Evolutionary conservation across 2,888 invertebrate genomes (phyloP), one percentile per base, ranked within the genome.

Genomic region (Diplolepis rosae): DNA sequence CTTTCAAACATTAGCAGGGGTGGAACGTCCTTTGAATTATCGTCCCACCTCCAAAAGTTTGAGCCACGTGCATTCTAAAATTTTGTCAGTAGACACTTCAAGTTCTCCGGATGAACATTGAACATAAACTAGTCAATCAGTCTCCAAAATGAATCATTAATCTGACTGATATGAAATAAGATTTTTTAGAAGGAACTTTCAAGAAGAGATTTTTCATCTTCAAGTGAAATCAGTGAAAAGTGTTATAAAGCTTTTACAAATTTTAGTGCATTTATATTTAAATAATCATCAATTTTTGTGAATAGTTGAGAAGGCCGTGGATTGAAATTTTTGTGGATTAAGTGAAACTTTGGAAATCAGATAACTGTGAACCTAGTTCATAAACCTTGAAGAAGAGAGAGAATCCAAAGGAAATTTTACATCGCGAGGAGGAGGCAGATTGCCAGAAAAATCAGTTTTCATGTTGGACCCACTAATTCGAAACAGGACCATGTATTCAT

Each of bases 401-500:
- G n/a, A n/a, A n/a, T n/a, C n/a, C n/a, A n/a, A n/a, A n/a, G 6
- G n/a, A 39, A 13, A 13, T 15, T 18, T 11, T 30, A n/a, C 30
- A 1, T 45, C 18, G 35, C 13, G 9, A 9, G 13, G 50, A 6
- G 11, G 13, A 24, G 50, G 50, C 50, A 50, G 7, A 18, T 15
- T 50, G 24, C n/a, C 5, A 50, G 13, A 50, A 50, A 22, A 24
- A 32, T 9, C 32, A 28, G 30, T 9, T 54, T 32, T 54, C 54
- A 54, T 61, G 56, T 61, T 61, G 56, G 56, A 61, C 24, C 35
- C 39, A 15, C 35, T 39, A 39, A 61, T 61, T 24, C 24, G 27
- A 4, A 7, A 48, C 1, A 6, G 61, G 4, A 13, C 18, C 7
- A 7, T 3, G 13, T 6, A 39, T 39, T 22, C 24, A 13, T 27